Evolutionary conservation across 2,888 invertebrate species (phyloP), one percentile per base, ranked within the genome.

Genomic region (Drosophila borborema): DNA sequence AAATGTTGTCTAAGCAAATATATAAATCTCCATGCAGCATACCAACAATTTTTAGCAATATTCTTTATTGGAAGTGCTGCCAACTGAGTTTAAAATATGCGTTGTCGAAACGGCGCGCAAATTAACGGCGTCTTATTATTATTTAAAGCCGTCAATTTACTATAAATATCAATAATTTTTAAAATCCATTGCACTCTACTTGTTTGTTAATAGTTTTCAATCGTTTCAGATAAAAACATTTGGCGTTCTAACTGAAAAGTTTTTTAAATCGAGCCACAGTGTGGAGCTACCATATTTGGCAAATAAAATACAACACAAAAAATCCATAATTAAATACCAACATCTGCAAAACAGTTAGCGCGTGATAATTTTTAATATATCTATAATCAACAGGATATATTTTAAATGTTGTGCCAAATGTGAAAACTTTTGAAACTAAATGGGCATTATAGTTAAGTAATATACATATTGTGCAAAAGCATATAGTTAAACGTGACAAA

Each of bases 1-100:
- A 53, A 65, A 59, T 49, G 7, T 48, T 38, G 49, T 9, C 14
- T 16, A 14, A 66, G 40, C 41, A 67, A 72, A 64, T 72, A 71
- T 65, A 71, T 64, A 71, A 74, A 79, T 76, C 67, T 56, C 12
- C 36, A 48, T 65, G 53, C 68, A 84, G 74, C 72, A 82, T 80
- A 79, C 70, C 86, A 83, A 83, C 86, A 85, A 86, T 72, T 88
- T 88, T 77, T 80, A 86, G 72, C 69, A 86, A 88, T 86, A 87
- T 82, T 84, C 82, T 78, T 85, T 80, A 75, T 78, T 85, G 65
- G 55, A 12, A 7, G 80, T 14, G 75, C 77, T 78, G 77, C 77
- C 80, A 78, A 78, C 77, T 46, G 41, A n/a, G 18, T 12, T n/a
- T 46, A 61, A 63, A 72, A 54, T 72, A 20, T 51, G 36, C 20